Evolutionary conservation across 1,140 invertebrate genomes (phyloP).

Genomic region (Papilio dardanus): DNA sequence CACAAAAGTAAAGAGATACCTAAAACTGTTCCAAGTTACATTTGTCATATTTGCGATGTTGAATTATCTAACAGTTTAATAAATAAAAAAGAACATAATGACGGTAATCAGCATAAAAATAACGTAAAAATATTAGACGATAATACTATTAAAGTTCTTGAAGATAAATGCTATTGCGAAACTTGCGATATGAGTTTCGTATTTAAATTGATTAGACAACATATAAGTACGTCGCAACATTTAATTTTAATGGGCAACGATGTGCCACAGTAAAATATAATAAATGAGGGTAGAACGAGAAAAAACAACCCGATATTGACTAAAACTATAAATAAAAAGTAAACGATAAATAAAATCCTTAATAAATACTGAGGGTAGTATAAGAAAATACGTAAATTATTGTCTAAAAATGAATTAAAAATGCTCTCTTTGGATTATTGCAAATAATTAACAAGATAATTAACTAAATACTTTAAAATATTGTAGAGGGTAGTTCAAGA

Average conservation of each 20-base stretch:
- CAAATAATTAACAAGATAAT: too few relatives aligned
- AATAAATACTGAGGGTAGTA: too few relatives aligned
- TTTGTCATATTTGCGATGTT: conserved; percentile 36
- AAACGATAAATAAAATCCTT: too few relatives aligned
- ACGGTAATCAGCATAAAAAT: conserved; percentile 35
- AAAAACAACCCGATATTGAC: too few relatives aligned
- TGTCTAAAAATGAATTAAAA: too few relatives aligned
- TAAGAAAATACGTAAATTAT: too few relatives aligned
- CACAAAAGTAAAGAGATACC: neutral
- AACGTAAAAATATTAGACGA: conserved; percentile 10
- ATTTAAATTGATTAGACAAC: neutral
- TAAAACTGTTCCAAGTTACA: neutral
- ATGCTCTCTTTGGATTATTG: too few relatives aligned
- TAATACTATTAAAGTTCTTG: conserved; percentile 16
- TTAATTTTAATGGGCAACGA: conserved; percentile 12
- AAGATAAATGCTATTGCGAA: conserved; percentile 18
- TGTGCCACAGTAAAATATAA: neutral
- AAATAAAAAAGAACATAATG: conserved; percentile 30
- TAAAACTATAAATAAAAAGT: too few relatives aligned
- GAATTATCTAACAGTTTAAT: conserved; percentile 7
- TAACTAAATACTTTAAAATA: too few relatives aligned
- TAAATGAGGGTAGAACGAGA: neutral
- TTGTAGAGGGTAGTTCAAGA: neutral
- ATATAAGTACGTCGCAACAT: neutral
- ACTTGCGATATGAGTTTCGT: conserved; percentile 8